Evolutionary conservation across 2,888 invertebrate species (phyloP).

Genomic region (Cataglyphis livida): DNA sequence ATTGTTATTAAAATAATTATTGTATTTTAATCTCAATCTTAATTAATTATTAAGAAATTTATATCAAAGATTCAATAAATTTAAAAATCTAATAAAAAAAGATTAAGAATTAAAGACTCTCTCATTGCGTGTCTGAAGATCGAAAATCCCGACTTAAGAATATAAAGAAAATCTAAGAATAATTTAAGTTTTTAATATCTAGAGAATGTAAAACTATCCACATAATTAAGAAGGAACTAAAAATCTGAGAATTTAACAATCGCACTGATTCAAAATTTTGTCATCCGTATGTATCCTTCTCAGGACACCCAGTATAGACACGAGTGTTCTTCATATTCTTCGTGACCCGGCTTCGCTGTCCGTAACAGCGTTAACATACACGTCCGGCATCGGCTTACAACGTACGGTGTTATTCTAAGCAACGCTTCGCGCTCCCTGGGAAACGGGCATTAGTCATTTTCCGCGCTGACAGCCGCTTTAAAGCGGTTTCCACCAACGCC

Average conservation of each 20-base stretch:
- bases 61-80: neutral
- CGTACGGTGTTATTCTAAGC: slow-evolving; percentile 74
- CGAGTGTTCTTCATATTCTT: slow-evolving; percentile 23
- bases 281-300: neutral
- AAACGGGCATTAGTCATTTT: slow-evolving; percentile 79
- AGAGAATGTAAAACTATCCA: neutral
- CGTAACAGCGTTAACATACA: slow-evolving; percentile 41
- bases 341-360: slow-evolving; percentile 22
- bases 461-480: slow-evolving; percentile 76
- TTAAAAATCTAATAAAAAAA: neutral
- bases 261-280: neutral
- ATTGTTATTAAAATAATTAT: slow-evolving; percentile 15
- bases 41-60: neutral
- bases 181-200: neutral
- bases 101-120: neutral
- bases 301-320: neutral
- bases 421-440: slow-evolving; percentile 56
- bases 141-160: neutral
- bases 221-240: neutral
- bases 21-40: neutral
- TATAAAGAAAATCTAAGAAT: neutral
- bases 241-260: neutral
- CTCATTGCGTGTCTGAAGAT: neutral
- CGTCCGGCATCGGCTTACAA: slow-evolving; percentile 61
- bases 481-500: slow-evolving; percentile 72